Conservation (phyloP, 2,797 vertebrate genomes). For the Peromyscus aztecus region DNA sequence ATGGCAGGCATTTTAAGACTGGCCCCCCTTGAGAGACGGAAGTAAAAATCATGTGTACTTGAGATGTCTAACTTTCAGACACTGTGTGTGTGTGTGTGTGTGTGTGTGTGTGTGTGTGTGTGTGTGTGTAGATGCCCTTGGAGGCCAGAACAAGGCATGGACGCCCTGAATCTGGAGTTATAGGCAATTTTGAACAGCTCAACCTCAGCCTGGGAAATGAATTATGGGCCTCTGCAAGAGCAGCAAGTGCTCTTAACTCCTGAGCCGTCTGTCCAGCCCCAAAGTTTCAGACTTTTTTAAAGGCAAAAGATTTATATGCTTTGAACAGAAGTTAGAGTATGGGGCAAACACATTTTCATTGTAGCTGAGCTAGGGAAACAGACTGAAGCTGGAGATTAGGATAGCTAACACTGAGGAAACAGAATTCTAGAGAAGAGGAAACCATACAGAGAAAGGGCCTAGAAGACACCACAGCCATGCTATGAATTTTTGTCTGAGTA, state of each 20-base stretch:
- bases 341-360: neutral
- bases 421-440: neutral
- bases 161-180: neutral
- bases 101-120: neutral
- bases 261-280: neutral
- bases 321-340: neutral
- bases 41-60: neutral
- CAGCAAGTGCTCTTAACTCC: neutral
- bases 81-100: neutral
- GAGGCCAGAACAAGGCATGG: neutral
- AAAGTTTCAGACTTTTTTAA: neutral
- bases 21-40: neutral
- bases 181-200: neutral
- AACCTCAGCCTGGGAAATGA: neutral
- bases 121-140: neutral
- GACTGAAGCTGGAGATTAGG: neutral
- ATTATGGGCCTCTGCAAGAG: neutral
- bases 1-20: neutral
- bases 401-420: neutral
- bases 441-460: neutral
- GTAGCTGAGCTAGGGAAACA: neutral
- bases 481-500: neutral
- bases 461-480: neutral
- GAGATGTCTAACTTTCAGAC: neutral
- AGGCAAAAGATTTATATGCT: neutral